Evolutionary conservation across 2,113 vertebrate species (phyloP).

Genomic region (Uropsilus gracilis): DNA sequence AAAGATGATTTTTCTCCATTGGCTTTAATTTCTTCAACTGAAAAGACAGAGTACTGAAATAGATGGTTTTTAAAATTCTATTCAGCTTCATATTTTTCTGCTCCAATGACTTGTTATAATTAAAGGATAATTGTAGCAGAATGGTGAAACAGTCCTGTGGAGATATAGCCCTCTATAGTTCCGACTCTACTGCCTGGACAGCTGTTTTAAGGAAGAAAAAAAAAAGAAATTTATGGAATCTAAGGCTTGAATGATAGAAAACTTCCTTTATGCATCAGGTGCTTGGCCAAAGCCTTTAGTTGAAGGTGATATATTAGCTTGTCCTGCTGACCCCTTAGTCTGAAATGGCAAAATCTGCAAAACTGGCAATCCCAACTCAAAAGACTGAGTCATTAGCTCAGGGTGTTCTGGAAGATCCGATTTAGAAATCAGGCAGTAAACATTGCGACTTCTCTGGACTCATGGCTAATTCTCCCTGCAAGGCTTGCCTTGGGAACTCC

Average conservation of each 20-base stretch:
- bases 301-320: background rate
- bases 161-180: background rate
- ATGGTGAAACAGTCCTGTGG: background rate
- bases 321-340: background rate
- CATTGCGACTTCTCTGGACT: background rate
- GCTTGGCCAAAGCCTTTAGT: background rate
- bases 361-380: background rate
- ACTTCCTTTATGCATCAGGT: background rate
- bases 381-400: background rate
- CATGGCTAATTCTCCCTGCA: background rate
- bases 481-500: slow-evolving; percentile 26
- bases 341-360: background rate
- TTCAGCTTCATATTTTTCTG: background rate
- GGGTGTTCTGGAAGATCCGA: background rate
- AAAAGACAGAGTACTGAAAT: background rate
- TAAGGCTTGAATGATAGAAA: background rate
- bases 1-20: background rate
- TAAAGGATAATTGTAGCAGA: background rate
- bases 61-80: background rate
- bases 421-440: background rate
- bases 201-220: background rate
- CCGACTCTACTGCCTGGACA: background rate
- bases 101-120: background rate
- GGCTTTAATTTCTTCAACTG: background rate
- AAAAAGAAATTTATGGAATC: background rate